Evolutionary conservation across 2,113 vertebrate species (phyloP), one percentile per base, ranked within the genome.

Genomic region (Gymnocephalus cernua): DNA sequence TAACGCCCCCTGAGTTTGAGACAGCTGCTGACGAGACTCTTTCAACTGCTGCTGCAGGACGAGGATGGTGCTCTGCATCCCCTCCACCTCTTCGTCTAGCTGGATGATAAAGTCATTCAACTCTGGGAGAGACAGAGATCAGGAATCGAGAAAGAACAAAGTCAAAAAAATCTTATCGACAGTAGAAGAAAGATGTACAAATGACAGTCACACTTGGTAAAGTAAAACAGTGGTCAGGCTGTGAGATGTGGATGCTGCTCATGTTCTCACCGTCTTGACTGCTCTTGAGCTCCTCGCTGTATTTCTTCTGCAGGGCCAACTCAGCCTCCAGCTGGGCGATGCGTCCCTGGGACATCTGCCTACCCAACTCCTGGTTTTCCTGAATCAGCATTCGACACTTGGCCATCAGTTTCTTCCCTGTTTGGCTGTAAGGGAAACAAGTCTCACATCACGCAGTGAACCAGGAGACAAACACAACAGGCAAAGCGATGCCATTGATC

Each of bases 371-470:
- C 95, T 99, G 99, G 94, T 99, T 99, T 95, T 99, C 98, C 95
- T 99, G 98, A 96, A 99, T 99, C 96, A 99, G 97, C 98, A 99
- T 99, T 94, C 98, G 97, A 95, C 98, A 99, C 95, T 99, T 99
- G 95, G 98, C 97, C 99, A 99, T 99, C 97, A 99, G 96, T 94
- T 99, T 99, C 97, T 99, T 99, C 92, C 99, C 99, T 90, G 99
- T 99, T 96, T 99, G 99, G 96, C 99, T 99, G 98, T 88, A 99
- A 99, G 96, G 96, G 97, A 99, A 96, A 99, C 93, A 96, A 97
- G 96, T 95, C 96, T 96, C 95, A 96, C 96, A 97, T 99, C 97
- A 99, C 96, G 97, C 91, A 95, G 94, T 90, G 97, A 96, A 97
- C 90, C 90, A 95, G 89, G 83, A 81, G 80, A 91, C 85, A 88